Evolutionary conservation across 2,113 vertebrate species (phyloP), one percentile per base, ranked within the genome.

Genomic region (Nerophis ophidion): DNA sequence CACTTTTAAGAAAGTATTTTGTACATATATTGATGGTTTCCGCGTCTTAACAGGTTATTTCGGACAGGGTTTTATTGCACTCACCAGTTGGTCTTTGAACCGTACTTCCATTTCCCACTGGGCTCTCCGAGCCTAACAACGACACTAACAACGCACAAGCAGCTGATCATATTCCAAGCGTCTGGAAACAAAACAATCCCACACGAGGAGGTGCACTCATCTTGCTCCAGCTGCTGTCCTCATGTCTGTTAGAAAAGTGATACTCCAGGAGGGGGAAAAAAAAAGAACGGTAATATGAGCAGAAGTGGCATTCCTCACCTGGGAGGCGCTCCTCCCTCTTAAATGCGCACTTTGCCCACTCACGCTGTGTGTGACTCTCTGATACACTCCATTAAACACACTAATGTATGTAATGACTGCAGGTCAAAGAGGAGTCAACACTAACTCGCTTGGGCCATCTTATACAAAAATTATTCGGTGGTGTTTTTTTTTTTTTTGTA

Each of bases 101-200:
- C 89, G 84, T 9, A 91, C 90, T 81, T 87, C 89, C 89, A 91
- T 91, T 61, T 78, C 70, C 82, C 60, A n/a, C 58, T 66, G 72
- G 68, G 77, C 54, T 65, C 47, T 65, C 57, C 45, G 16, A 48
- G 14, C 57, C 44, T 6, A 34, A 48, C 10, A 11, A 38, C 7
- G 6, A 42, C 54, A 40, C 9, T n/a, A 47, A 35, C 44, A 36
- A 35, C 34, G 33, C 57, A 48, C 33, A 11, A 48, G 10, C 49
- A 15, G 40, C 36, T 71, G 58, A 57, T 66, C 76, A 55, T 59
- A 45, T 56, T 65, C 74, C 71, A 74, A 49, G 46, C 40, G 56
- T 57, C n/a, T 35, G 56, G 50, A 63, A 67, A 17, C 36, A 64
- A 63, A 69, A 79, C 40, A 64, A 65, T 66, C 68, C 50, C 64